Evolutionary conservation across 2,113 vertebrate species (phyloP).

Genomic region (Cebidichthys violaceus): DNA sequence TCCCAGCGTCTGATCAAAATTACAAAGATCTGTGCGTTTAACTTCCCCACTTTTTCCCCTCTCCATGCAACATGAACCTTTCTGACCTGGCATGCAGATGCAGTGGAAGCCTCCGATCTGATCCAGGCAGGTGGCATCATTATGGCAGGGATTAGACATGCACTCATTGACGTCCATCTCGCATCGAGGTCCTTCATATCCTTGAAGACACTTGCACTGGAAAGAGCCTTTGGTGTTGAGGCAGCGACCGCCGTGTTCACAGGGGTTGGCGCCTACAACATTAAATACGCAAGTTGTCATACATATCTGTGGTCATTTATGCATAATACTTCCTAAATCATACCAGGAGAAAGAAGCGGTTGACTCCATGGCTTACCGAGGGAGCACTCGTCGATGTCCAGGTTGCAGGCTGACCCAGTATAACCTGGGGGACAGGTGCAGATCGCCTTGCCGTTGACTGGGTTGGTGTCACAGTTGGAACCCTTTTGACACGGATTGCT

Average conservation of each 20-base stretch:
- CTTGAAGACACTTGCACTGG: conserved; percentile 93
- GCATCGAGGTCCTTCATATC: conserved; percentile 93
- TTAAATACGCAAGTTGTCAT: conserved; percentile 16
- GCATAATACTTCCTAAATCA: background rate
- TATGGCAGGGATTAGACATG: conserved; percentile 95
- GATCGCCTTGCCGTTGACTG: conserved; percentile 96
- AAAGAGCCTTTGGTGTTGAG: conserved; percentile 97
- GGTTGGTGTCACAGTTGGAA: conserved; percentile 98
- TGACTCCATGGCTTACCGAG: conserved; percentile 84
- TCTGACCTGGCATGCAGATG: conserved; percentile 95
- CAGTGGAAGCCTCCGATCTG: conserved; percentile 97
- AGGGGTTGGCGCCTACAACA: conserved; percentile 92
- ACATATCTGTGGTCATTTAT: background rate
- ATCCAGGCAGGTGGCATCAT: conserved; percentile 95
- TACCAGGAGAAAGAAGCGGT: background rate
- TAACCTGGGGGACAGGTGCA: conserved; percentile 96
- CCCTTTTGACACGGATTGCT: conserved; percentile 98
- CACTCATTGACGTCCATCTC: conserved; percentile 97
- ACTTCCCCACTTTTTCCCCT: background rate
- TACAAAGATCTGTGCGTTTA: background rate
- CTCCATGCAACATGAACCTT: background rate
- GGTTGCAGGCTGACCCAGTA: conserved; percentile 93
- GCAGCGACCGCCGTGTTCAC: conserved; percentile 94
- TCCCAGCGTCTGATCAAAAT: background rate
- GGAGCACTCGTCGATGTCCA: conserved; percentile 94